Evolutionary conservation across 2,113 vertebrate genomes (phyloP), one percentile per base, ranked within the genome.

Genomic region (Oryzias melastigma): DNA sequence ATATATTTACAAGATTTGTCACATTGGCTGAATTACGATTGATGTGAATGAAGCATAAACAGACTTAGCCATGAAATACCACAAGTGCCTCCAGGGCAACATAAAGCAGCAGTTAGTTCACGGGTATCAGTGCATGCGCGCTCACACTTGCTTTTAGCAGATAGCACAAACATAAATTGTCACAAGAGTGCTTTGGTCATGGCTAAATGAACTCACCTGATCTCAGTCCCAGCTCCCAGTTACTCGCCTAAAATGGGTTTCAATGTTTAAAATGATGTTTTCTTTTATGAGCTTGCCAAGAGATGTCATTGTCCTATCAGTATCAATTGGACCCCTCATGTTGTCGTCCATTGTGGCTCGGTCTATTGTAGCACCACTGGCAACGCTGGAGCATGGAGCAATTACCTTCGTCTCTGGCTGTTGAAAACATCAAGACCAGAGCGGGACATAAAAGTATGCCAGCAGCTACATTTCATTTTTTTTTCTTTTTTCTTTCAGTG

Each of bases 211-310:
- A 46, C 59, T 58, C 14, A 19, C 44, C 63, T 43, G 22, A 52
- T 49, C 71, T 53, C 52, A 29, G 49, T 81, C 65, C 27, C 58
- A 18, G 49, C 65, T 47, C 49, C 16, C 15, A 42, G 60, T 40
- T 19, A 41, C 52, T 41, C 10, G 49, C 50, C 45, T 29, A 68
- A 71, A 56, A 43, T 42, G 24, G 60, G 60, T 47, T 7, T 7
- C 74, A 57, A 71, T 64, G 65, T 71, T 43, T 20, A 68, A 53
- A 61, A 54, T 56, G 80, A 82, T 52, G 50, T 74, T 74, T 81
- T 68, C 77, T 82, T 89, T 88, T 80, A 82, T 67, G 58, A 62
- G 58, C 52, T 75, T 88, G 77, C 87, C 85, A 87, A 76, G 65
- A 71, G 64, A 72, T 82, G 82, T 77, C 81, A 73, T 53, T 62